These are phyloP conservation scores for Epirrhoe tristata DNA, from an alignment of 2,888 invertebrate genomes.

Conservation along the genomic window DNA sequence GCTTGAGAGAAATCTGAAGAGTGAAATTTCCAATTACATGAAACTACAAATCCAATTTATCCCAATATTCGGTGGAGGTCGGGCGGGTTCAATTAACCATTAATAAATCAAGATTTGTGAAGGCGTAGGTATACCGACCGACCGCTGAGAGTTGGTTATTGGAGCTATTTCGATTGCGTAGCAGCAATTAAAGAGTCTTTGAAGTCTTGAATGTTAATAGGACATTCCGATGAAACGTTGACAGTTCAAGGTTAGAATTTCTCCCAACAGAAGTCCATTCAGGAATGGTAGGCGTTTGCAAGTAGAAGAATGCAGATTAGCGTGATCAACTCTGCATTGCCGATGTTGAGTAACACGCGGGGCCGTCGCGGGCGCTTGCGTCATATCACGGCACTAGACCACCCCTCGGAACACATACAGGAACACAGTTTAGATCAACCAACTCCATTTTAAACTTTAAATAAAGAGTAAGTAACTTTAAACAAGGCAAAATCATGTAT, in stretches of 20 bases:
- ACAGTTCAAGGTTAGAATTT: conserved; percentile 29
- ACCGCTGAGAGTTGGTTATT: conserved; percentile 38
- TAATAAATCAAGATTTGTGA: conserved; percentile 49
- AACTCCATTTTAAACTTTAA: background rate
- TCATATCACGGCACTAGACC: conserved; percentile 42
- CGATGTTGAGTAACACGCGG: conserved; percentile 63
- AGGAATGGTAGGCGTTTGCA: conserved; percentile 9
- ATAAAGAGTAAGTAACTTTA: background rate
- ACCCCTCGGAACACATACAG: conserved; percentile 20
- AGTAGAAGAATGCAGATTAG: conserved; percentile 65
- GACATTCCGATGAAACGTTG: conserved; percentile 24
- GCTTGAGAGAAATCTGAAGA: conserved; percentile 43
- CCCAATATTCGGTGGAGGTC: conserved; percentile 48
- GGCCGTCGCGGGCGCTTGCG: conserved; percentile 57
- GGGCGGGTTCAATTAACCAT: conserved; percentile 54
- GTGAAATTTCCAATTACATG: conserved; percentile 50
- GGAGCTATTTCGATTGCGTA: conserved; percentile 44
- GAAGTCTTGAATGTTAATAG: conserved; percentile 31
- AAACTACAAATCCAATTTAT: conserved; percentile 53
- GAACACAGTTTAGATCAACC: conserved; percentile 6
- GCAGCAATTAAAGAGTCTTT: conserved; percentile 38
- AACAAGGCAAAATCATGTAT: background rate
- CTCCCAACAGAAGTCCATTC: background rate
- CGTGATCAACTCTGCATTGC: conserved; percentile 72
- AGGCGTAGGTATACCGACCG: conserved; percentile 38